Conservation (phyloP, 2,113 vertebrate species). For the chimpanzee (Pan troglodytes) region NHGRI_mPanTro3-v2.1_pri NC_072402.2:48405001-48405500, state of each 20-base stretch:
- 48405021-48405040: not conserved
- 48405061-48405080: not conserved
- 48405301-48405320: not conserved
- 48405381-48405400: no score
- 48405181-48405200: not conserved
- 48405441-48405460: no score
- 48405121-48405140: not conserved
- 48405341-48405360: no score
- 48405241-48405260: not conserved
- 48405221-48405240: not conserved
- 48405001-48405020: not conserved
- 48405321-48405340: no score
- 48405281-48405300: not conserved
- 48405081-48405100: not conserved
- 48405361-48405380: no score
- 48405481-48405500: no score
- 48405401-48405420: no score
- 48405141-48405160: not conserved
- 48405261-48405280: not conserved
- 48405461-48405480: no score
- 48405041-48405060: not conserved
- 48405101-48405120: not conserved
- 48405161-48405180: accelerated
- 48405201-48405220: not conserved
- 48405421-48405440: no score